phyloP scores from a whole-genome alignment of 2,888 invertebrate species.

The Chloroclystis v-ata region DNA sequence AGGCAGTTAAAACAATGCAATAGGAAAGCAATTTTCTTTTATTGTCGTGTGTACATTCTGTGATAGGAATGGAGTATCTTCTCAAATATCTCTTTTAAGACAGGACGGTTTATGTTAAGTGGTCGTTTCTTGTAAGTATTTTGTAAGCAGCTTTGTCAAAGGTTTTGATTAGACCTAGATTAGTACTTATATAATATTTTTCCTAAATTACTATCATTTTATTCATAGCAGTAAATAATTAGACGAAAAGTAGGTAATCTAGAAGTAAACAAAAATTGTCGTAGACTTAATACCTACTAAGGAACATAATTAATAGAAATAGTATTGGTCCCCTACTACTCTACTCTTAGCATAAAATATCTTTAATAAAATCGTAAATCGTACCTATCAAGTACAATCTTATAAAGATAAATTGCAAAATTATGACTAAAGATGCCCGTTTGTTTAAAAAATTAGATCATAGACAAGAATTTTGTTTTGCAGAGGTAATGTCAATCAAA shows the following conservation, averaged over 20 bases:
- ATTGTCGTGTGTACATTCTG: conserved; percentile 13
- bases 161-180: no score
- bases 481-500: conserved; percentile 6
- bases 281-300: no score
- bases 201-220: no score
- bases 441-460: neutral
- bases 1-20: conserved; percentile 19
- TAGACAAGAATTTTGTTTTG: neutral
- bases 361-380: no score
- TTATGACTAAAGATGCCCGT: neutral
- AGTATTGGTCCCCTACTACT: no score
- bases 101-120: conserved; percentile 1
- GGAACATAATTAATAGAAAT: no score
- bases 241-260: no score
- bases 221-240: no score
- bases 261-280: no score
- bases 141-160: neutral
- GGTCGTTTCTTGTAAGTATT: neutral
- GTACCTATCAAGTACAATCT: no score
- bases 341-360: no score
- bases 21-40: conserved; percentile 23
- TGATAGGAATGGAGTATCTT: neutral
- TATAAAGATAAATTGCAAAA: neutral
- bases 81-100: neutral
- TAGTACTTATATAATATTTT: no score